These are phyloP conservation scores for Uropsilus gracilis DNA, from an alignment of 2,113 vertebrate genomes.

Conservation along the genomic window DNA sequence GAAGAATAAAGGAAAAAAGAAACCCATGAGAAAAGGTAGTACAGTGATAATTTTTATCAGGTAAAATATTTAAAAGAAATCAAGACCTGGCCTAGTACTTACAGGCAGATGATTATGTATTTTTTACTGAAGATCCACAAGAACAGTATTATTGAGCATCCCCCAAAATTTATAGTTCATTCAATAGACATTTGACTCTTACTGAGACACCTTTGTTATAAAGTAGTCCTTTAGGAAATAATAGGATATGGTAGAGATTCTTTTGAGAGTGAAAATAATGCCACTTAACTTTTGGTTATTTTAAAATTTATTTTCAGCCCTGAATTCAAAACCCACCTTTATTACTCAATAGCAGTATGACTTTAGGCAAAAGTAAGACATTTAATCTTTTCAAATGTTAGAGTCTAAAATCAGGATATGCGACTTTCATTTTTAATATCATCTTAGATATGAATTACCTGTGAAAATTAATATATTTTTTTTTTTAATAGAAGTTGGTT, in stretches of 20 bases:
- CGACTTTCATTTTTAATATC: background rate
- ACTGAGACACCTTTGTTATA: background rate
- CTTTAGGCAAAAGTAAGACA: background rate
- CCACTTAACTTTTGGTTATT: background rate
- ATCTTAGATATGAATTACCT: background rate
- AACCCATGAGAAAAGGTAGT: conserved; percentile 15
- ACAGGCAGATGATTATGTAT: background rate
- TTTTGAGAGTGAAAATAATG: background rate
- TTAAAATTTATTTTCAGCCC: background rate
- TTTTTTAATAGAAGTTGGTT: conserved; percentile 94
- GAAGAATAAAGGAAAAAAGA: background rate
- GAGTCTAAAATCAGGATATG: background rate
- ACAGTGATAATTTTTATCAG: background rate
- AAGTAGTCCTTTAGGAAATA: conserved; percentile 37
- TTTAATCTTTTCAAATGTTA: background rate
- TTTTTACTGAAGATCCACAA: background rate
- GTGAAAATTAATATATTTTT: conserved; percentile 66
- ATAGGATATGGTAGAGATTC: background rate
- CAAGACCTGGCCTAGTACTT: background rate
- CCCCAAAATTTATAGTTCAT: background rate
- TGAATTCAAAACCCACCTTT: background rate
- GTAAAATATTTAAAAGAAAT: background rate
- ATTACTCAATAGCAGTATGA: background rate
- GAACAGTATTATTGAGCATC: background rate
- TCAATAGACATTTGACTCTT: background rate